Evolutionary conservation across 2,113 vertebrate genomes (phyloP), one percentile per base, ranked within the genome.

Genomic region (Turdus rufiventris): DNA sequence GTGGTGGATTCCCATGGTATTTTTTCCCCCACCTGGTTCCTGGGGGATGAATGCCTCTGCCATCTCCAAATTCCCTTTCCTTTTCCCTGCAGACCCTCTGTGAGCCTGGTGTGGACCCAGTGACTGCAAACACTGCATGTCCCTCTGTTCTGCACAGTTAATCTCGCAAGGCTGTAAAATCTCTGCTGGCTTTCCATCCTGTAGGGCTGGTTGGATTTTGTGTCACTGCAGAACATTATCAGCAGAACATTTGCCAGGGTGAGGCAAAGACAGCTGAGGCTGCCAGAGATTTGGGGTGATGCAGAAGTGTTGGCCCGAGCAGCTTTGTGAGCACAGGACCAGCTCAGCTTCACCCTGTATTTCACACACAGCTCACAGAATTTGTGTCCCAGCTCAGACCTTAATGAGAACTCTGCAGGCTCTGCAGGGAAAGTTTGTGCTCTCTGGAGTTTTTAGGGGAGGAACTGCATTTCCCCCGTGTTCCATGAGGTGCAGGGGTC

Each of bases 121-220:
- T 3, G 38, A 14, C 1, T 31, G 42, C 33, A 23, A 10, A 5
- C 4, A 0, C 5, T 7, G 33, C 5, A 1, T 5, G 9, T 25
- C 25, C n/a, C 19, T 28, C 89, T 89, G 31, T 3, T 34, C 63
- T 36, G 48, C 25, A 2, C 1, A 54, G 36, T 10, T 25, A 8
- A 40, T 24, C 62, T 45, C 50, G 14, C 66, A 28, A 42, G n/a
- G 20, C 34, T 53, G 51, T n/a, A 25, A 31, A 50, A 38, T 25
- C 73, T 60, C 11, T 51, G 51, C 29, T 65, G 25, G 8, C 20
- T 54, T 56, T 53, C 42, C 9, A 40, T 1, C 15, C 34, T 34
- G 16, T 5, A 23, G 57, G 9, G 4, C 38, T 40, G 67, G 8
- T 0, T 14, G 83, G 54, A 20, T 43, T 71, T 56, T 29, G 16